A percentile compares a stretch with the other conserved stretches of the same genome.
Evolutionary conservation across 2,888 invertebrate genomes (phyloP).

Genomic region (Agrotis segetum): DNA sequence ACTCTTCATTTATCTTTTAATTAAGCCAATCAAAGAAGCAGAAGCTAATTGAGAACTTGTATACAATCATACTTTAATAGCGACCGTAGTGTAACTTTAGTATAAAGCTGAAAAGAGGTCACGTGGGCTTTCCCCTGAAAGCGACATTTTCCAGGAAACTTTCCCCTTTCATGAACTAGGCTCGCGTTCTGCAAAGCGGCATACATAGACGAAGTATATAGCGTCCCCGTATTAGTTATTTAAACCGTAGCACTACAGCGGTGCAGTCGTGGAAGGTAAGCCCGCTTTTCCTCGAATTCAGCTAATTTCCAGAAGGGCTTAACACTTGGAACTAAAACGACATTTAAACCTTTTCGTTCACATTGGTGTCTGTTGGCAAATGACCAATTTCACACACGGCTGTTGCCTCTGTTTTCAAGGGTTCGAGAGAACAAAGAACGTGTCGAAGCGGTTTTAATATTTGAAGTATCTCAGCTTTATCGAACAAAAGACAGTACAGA

Average conservation of each 20-base stretch:
- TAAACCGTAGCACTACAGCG: conserved; percentile 30
- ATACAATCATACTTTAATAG: neutral
- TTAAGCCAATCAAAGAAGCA: conserved; percentile 31
- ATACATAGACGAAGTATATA: conserved; percentile 15
- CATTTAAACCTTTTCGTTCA: conserved; percentile 60
- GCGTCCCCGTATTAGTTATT: conserved; percentile 38
- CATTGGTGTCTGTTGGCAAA: conserved; percentile 60
- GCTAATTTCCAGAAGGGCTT: conserved; percentile 63
- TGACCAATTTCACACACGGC: conserved; percentile 72
- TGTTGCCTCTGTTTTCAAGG: conserved; percentile 73
- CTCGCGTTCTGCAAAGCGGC: conserved; percentile 3
- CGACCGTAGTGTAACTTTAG: neutral
- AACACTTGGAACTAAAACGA: conserved; percentile 53
- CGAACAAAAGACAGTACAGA: conserved; percentile 47
- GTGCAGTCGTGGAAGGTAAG: conserved; percentile 57
- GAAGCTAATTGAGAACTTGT: conserved; percentile 8
- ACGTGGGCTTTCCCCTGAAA: conserved; percentile 19
- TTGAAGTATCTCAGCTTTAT: conserved; percentile 52
- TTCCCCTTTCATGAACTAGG: conserved; percentile 30
- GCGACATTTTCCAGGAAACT: conserved; percentile 17
- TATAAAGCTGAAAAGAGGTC: conserved; percentile 1
- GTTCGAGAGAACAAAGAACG: conserved; percentile 76
- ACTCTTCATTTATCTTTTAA: conserved; percentile 44
- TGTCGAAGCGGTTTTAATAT: conserved; percentile 63
- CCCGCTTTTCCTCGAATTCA: conserved; percentile 57